Base-by-base conservation (phyloP, 1,140 invertebrate species). In the Drosophila kanapiae region DNA sequence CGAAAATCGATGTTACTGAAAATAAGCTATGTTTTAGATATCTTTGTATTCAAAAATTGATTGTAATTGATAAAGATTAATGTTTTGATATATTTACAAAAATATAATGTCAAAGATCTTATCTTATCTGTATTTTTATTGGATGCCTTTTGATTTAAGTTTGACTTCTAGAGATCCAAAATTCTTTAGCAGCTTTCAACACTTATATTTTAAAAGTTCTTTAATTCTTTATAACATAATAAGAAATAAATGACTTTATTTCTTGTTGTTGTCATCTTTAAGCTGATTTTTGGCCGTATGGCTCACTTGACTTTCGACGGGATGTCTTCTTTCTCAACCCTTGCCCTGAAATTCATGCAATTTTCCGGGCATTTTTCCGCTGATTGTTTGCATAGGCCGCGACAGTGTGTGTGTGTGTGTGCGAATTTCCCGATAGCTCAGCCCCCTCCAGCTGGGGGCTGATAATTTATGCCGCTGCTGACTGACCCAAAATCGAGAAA, bases 341-440 rank as follows among this genome's bases (percentile, higher is more conserved):
- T 23, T 45, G 8, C 16, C 27, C 31, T 8, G 13, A 10, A 13
- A 49, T 51, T 37, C 27, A n/a, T 76, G 57, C 48, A 40, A 64
- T 65, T 76, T 72, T 64, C 49, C 31, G 42, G 33, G 18, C 57
- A 65, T 62, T 42, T 40, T 48, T 67, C 48, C 18, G 62, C 69
- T 68, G 79, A 77, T 61, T 77, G 75, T 83, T 86, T 86, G 71
- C 60, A 48, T 67, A 86, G 82, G 78, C 63, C 18, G 42, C 57
- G 45, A 40, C 33, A 31, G 35, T 29, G 35, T 38, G 33, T 65
- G 54, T 42, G n/a, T 16, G 8, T 6, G 40, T 23, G 23, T 23
- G 23, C 23, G 23, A 23, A 23, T 23, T 23, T 23, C 3, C 23
- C 23, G 23, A 23, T 23, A 23, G 23, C 23, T 23, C n/a, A n/a